Percentiles rank a stretch among this genome's conserved stretches.
These are phyloP conservation scores for Lanius collurio DNA, from an alignment of 2,113 vertebrate genomes.

Conservation along the genomic window DNA sequence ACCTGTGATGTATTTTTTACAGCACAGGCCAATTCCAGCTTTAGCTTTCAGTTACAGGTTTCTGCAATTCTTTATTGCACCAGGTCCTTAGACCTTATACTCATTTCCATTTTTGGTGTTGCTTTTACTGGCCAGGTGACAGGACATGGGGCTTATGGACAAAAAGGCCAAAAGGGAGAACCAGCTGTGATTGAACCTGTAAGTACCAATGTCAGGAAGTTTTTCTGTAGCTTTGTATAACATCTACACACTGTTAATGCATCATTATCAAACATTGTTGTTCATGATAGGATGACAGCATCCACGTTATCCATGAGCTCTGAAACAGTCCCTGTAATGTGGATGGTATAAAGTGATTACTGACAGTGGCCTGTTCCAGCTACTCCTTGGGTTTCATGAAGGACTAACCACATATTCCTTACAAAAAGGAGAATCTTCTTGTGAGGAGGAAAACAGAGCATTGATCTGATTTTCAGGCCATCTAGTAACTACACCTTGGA, in stretches of 20 bases:
- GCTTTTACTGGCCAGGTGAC: conserved; percentile 77
- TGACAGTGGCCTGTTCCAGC: neutral
- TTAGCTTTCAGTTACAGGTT: conserved; percentile 36
- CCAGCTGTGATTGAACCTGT: conserved; percentile 96
- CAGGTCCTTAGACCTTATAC: neutral
- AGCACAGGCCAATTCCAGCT: conserved; percentile 25
- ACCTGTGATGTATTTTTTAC: neutral
- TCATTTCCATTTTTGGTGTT: neutral
- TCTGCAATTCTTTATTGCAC: neutral
- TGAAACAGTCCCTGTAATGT: neutral
- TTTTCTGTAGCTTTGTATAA: neutral
- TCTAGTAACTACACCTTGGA: neutral
- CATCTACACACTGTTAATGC: neutral
- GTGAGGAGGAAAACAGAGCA: neutral
- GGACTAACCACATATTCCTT: neutral
- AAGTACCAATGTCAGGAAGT: conserved; percentile 64
- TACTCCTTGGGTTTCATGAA: neutral
- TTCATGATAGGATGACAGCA: neutral
- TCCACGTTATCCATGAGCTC: neutral
- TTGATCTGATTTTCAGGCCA: neutral
- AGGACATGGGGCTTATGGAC: conserved; percentile 80
- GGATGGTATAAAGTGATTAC: neutral
- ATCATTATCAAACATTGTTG: neutral
- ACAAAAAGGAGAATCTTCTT: neutral
- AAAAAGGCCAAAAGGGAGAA: conserved; percentile 96